Base-by-base conservation (phyloP, 2,888 invertebrate genomes). In the Mystacides longicornis region DNA sequence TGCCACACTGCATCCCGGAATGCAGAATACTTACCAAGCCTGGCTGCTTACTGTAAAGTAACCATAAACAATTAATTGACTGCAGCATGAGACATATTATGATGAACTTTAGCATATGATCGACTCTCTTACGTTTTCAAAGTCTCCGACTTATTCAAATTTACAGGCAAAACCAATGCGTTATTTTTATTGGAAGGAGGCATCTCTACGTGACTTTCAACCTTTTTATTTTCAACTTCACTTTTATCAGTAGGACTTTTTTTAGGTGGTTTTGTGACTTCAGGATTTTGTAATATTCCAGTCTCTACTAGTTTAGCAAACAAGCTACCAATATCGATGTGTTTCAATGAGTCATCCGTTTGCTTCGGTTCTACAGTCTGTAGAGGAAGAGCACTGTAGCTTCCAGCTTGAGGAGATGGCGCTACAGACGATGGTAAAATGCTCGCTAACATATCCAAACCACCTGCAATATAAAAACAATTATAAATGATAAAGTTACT, bases 1-100 rank as follows among this genome's bases (percentile, higher is more conserved):
- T 92, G 62, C 92, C 89, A 74, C 99, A 99, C 68, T 96, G 97
- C 81, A 94, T 89, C 43, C 97, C 97, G 55, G 85, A 83, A 72
- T 93, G 95, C 21, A 96, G 73, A 5, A 73, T 71, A 1, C 79
- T 67, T 14, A 93, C 83, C 11, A 93, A 76, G 0, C 80, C 85
- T 0, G 82, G 75, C 67, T 94, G 90, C 23, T 86, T 82, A 4
- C 88, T 89, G 67, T 9, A 70, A 14, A 45, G 5, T 16, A n/a
- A 43, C 16, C 14, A 18, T 9, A 14, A 31, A 27, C 5, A 27
- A 27, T 27, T 7, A 27, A 27, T 27, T 27, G 11, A 5, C 27
- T 27, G 5, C 27, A n/a, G n/a, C n/a, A n/a, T n/a, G n/a, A n/a
- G n/a, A n/a, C n/a, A n/a, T n/a, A n/a, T n/a, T n/a, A n/a, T n/a